Evolutionary conservation across 2,888 invertebrate genomes (phyloP), one percentile per base, ranked within the genome.

Genomic region (Lampropteryx suffumata): DNA sequence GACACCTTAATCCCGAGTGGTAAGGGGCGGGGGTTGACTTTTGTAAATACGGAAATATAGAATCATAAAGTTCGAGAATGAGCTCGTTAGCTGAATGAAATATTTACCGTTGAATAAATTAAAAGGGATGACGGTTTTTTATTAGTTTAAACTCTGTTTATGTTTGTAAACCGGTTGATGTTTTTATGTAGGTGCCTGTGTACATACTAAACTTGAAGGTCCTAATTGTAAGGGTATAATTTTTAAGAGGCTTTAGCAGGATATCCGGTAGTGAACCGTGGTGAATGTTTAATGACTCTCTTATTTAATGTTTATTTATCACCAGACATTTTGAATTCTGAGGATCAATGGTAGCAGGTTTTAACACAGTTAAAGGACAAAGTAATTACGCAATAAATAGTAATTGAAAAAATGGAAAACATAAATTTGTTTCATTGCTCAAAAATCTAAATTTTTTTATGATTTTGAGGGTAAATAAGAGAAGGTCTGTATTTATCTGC

Each of bases 11-110:
- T 60, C 57, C 47, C 47, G 45, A 24, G 47, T 56, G 35, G 47
- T 37, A 28, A 9, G 11, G 48, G 30, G 43, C 11, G 32, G 34
- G 48, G 69, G 69, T 57, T 64, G 67, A 74, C 73, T 76, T 74
- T 73, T 72, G 75, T 76, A 78, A 79, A 80, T 73, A 76, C 72
- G 73, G 73, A 75, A 82, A 81, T 81, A 79, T 80, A 73, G 69
- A 74, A 72, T 79, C 76, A 76, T 76, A 77, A 76, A 76, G 71
- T 79, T 69, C 72, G 66, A 77, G 73, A 79, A 76, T 79, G 72
- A 69, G 66, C 71, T 76, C 77, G 75, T 79, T 76, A 75, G 56
- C 55, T 64, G 69, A 71, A 69, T 76, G 67, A 75, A 77, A 74
- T 76, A 72, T 72, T 77, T 74, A 70, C 70, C 68, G 65, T 73